Base-by-base conservation (phyloP, 2,113 vertebrate species). In the Podarcis raffonei region DNA sequence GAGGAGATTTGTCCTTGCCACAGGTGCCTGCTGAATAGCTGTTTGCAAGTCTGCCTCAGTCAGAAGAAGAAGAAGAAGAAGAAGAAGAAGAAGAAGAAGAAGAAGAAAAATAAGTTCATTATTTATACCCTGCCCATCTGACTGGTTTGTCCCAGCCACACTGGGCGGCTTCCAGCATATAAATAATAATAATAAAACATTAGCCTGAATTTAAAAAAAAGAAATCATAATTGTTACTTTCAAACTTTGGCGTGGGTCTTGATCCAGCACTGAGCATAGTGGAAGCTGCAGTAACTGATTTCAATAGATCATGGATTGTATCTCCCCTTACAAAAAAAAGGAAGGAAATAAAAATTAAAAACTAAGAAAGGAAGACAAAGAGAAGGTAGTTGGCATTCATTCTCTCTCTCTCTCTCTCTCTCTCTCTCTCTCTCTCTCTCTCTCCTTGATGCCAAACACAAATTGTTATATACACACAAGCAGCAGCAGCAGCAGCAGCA, bases 401-500 rank as follows among this genome's bases (percentile, higher is more conserved):
- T 77, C 37, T 4, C 25, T 57, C 81, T 0, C 48, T 71, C 85
- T 65, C 7, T 39, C 27, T 30, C 77, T 89, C 53, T 48, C 48
- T 48, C 42, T 30, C 32, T 83, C 16, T 77, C 37, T 4, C 25
- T 57, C 81, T 0, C 48, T 71, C 85, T 66, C 5, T 39, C 27
- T 30, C 74, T 85, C 53, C 15, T 59, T 88, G 77, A 75, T 53
- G 8, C 30, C 77, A 66, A 32, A 77, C 53, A 16, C 83, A 74
- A 32, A 87, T 90, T 71, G 37, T 32, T 87, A 88, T 23, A 48
- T 82, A 20, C 65, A 78, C 78, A 76, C 35, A 53, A 69, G 2
- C 75, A 77, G 81, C 35, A 88, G 83, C n/a, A n/a, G n/a, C 86
- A 86, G 79, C 87, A 79, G 85, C 85, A 84, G 80, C 87, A 77